A percentile compares a stretch with the other conserved stretches of the same genome.
Evolutionary conservation across 2,888 invertebrate genomes (phyloP).

Genomic region (Pyrrhosoma nymphula): DNA sequence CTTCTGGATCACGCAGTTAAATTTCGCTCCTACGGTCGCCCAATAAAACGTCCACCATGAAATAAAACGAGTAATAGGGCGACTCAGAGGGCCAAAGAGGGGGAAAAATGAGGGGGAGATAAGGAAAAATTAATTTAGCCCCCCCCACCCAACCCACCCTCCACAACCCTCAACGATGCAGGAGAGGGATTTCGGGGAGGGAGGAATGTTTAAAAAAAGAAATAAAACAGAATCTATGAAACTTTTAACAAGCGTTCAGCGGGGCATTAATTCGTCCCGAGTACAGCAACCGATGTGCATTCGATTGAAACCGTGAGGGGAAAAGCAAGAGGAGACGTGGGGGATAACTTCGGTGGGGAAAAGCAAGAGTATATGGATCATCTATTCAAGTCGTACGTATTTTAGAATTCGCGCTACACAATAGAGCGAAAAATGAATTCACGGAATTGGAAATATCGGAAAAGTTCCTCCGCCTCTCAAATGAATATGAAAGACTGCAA

Average conservation of each 20-base stretch:
- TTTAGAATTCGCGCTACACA: too few relatives aligned
- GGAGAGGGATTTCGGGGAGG: neutral
- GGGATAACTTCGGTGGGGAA: too few relatives aligned
- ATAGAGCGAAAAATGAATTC: too few relatives aligned
- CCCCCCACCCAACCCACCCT: neutral
- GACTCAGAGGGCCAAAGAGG: neutral
- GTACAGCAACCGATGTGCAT: neutral
- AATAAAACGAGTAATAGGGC: slow-evolving; percentile 46
- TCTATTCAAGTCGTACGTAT: too few relatives aligned
- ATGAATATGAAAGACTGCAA: too few relatives aligned
- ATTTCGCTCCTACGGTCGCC: slow-evolving; percentile 34
- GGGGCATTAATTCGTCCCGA: neutral
- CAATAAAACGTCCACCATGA: slow-evolving; percentile 18
- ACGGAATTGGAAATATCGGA: too few relatives aligned
- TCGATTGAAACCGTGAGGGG: too few relatives aligned
- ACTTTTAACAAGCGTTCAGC: neutral
- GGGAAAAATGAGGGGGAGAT: neutral
- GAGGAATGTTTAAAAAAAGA: neutral
- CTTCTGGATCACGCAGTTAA: slow-evolving; percentile 55
- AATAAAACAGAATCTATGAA: neutral
- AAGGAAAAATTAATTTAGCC: slow-evolving; percentile 9
- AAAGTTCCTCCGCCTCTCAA: too few relatives aligned
- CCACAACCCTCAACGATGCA: too few relatives aligned
- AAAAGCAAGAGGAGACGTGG: too few relatives aligned
- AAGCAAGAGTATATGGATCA: too few relatives aligned